Base-by-base conservation (phyloP, 2,113 vertebrate genomes). In the Danio rerio region DNA sequence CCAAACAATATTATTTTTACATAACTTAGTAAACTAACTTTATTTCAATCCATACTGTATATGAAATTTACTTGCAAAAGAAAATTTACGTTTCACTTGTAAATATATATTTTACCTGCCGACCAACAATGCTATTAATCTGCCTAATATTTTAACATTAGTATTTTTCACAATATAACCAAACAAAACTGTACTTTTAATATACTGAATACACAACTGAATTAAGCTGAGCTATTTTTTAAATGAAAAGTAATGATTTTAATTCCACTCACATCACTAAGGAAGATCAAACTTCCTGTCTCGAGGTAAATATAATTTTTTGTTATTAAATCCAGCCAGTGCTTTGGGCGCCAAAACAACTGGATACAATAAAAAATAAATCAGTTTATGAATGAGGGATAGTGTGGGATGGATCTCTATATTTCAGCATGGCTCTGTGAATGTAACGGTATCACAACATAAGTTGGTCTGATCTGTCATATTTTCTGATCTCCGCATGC, bases 271-370 rank as follows among this genome's bases (percentile, higher is more conserved):
- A 81, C 45, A 40, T 45, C 7, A 18, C 13, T 70, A 58, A 68
- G 10, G 9, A 21, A 56, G 4, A 21, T 78, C 16, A 69, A 55
- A 7, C 40, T 31, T 66, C 43, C 0, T 50, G 0, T 78, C 47
- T 56, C 31, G 16, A 15, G 16, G n/a, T 21, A 80, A 49, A 18
- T 79, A 50, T n/a, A 73, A 66, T 62, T 10, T 10, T 62, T 71
- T 81, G 18, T 61, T 73, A 81, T 77, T 81, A 77, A 70, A 16
- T 13, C 15, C 62, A 81, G 20, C 16, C 52, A 63, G 45, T n/a
- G 20, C 61, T 71, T 42, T 77, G 1, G 20, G 56, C 56, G 65
- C 45, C 42, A 42, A 12, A 75, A 52, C 31, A 40, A 45, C 20
- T 21, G 8, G 63, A 16, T 18, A 59, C 13, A 55, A 31, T 49